Percentiles rank a stretch among this genome's conserved stretches.
Conservation (phyloP, 2,888 invertebrate species). For the Tetropium fuscum region DNA sequence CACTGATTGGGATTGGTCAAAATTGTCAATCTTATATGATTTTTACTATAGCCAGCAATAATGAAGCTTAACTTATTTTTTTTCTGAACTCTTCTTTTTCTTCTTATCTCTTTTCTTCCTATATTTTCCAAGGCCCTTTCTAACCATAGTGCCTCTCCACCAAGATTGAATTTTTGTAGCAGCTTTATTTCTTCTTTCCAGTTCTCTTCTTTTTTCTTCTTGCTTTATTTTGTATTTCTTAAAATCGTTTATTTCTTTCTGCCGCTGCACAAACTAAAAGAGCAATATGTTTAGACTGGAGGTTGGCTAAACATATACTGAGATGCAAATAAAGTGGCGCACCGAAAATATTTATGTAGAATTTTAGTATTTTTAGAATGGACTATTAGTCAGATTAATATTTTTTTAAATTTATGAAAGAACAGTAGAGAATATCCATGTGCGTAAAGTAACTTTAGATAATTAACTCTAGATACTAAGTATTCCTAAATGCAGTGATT, state of each 20-base stretch:
- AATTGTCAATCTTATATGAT: neutral
- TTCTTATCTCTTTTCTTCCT: constrained; percentile 65
- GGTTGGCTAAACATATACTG: no score
- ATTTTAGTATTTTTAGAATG: no score
- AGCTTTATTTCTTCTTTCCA: constrained; percentile 64
- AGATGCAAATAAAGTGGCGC: no score
- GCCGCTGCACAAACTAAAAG: constrained; percentile 61
- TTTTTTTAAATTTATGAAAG: no score
- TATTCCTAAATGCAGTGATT: no score
- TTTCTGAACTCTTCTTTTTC: constrained; percentile 48
- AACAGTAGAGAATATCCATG: no score
- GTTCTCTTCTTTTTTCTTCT: constrained; percentile 59
- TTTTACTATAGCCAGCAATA: neutral
- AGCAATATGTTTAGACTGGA: neutral
- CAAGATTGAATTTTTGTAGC: constrained; percentile 77
- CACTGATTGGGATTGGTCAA: neutral
- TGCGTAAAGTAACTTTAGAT: no score
- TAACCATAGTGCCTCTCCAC: constrained; percentile 84
- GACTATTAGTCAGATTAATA: no score
- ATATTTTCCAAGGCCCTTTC: constrained; percentile 76
- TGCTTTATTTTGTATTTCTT: constrained; percentile 63
- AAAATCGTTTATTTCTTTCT: constrained; percentile 67
- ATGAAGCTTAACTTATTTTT: constrained; percentile 6
- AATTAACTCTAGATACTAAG: no score
- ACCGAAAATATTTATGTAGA: no score